Percentiles rank a stretch among this genome's conserved stretches.
Evolutionary conservation across 2,797 vertebrate genomes (phyloP).

Genomic region (Chloroceryle inda): DNA sequence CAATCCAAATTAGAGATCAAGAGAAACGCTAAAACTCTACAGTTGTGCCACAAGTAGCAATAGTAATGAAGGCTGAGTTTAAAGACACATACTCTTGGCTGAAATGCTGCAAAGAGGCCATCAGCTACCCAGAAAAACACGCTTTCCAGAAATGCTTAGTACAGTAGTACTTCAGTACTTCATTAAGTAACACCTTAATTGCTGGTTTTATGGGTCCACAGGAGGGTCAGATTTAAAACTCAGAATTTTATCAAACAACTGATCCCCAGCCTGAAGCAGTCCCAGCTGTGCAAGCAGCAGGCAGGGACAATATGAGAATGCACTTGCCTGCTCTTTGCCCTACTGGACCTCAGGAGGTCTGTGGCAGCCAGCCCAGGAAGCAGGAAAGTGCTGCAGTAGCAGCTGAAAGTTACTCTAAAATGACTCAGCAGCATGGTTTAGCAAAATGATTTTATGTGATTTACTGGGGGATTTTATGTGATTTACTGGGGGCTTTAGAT

Average conservation of each 20-base stretch:
- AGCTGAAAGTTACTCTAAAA: not conserved
- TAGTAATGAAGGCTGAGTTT: not conserved
- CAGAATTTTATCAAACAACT: not conserved
- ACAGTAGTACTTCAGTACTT: not conserved
- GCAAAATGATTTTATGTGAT: not conserved
- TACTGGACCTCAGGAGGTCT: not conserved
- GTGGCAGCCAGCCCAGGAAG: rapidly evolving
- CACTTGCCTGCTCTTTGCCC: not conserved
- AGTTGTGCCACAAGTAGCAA: not conserved
- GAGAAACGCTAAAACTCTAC: not conserved
- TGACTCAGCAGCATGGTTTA: not conserved
- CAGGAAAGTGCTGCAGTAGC: not conserved
- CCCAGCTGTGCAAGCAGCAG: not conserved
- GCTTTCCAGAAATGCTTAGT: not conserved
- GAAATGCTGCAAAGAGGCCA: not conserved
- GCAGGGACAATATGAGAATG: not conserved
- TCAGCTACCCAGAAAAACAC: not conserved
- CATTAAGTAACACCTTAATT: not conserved
- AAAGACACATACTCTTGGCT: not conserved
- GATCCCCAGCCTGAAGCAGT: not conserved
- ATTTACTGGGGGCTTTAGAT: not conserved
- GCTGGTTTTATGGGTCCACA: not conserved
- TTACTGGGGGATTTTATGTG: not conserved
- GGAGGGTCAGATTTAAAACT: not conserved
- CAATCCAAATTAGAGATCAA: not conserved